Conservation (phyloP, 2,113 vertebrate genomes). For the Ceyx margarethae region DNA sequence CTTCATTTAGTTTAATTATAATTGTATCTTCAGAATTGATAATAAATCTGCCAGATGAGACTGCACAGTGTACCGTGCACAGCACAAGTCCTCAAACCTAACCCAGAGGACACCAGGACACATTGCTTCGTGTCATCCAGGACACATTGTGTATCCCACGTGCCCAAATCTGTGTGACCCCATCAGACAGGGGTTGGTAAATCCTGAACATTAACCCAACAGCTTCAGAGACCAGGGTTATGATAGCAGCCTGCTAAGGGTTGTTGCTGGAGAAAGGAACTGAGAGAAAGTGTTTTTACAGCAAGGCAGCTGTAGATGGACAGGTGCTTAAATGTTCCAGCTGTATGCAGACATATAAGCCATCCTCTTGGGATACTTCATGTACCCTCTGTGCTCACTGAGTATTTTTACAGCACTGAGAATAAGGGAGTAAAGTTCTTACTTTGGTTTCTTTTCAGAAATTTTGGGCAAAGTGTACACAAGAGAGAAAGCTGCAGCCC, state of each 20-base stretch:
- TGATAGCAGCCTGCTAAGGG: neutral
- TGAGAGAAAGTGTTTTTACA: neutral
- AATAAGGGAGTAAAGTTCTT: neutral
- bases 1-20: neutral
- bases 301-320: neutral
- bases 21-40: neutral
- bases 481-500: neutral
- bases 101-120: neutral
- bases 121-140: neutral
- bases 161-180: neutral
- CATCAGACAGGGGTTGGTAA: neutral
- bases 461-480: neutral
- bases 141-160: neutral
- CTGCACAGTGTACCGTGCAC: neutral
- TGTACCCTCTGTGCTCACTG: neutral
- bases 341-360: neutral
- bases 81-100: neutral
- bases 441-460: neutral
- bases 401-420: neutral
- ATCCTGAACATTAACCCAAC: neutral
- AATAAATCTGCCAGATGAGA: neutral
- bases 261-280: neutral
- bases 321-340: neutral
- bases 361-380: neutral
- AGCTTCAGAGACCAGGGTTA: neutral